phyloP scores from a whole-genome alignment of 2,888 invertebrate genomes.

The Aspidapion aeneum region DNA sequence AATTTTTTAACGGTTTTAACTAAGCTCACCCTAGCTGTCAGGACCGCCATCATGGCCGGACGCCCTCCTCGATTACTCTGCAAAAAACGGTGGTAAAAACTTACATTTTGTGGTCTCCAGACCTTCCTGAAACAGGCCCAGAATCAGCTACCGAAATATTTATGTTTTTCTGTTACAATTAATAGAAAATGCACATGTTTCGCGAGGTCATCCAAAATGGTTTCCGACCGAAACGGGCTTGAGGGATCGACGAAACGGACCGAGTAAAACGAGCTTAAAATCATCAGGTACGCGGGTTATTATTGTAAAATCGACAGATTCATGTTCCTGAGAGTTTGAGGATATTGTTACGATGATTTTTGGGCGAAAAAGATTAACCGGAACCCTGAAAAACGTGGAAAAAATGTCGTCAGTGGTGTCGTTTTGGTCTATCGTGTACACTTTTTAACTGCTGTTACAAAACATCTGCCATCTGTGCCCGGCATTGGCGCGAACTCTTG shows the following conservation, averaged over 20 bases:
- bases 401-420: not conserved
- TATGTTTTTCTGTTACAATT: slow-evolving; percentile 25
- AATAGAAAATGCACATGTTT: slow-evolving; percentile 39
- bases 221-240: slow-evolving; percentile 37
- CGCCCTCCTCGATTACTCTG: not conserved
- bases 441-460: slow-evolving; percentile 42
- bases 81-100: not conserved
- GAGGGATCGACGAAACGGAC: slow-evolving; percentile 22
- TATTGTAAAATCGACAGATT: not conserved
- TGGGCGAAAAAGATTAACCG: not conserved
- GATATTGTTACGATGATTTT: not conserved
- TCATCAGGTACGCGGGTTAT: not conserved
- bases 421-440: not conserved
- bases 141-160: not conserved
- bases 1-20: not conserved
- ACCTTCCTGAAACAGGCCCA: not conserved
- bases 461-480: slow-evolving; percentile 52
- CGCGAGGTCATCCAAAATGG: slow-evolving; percentile 47
- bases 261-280: slow-evolving; percentile 21
- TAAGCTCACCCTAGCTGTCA: not conserved
- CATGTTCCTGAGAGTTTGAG: not conserved
- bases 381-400: slow-evolving; percentile 1
- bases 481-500: slow-evolving; percentile 46
- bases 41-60: not conserved
- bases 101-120: not conserved